Conservation (phyloP, 1,140 invertebrate genomes). For the Propsilocerus akamusi region DNA sequence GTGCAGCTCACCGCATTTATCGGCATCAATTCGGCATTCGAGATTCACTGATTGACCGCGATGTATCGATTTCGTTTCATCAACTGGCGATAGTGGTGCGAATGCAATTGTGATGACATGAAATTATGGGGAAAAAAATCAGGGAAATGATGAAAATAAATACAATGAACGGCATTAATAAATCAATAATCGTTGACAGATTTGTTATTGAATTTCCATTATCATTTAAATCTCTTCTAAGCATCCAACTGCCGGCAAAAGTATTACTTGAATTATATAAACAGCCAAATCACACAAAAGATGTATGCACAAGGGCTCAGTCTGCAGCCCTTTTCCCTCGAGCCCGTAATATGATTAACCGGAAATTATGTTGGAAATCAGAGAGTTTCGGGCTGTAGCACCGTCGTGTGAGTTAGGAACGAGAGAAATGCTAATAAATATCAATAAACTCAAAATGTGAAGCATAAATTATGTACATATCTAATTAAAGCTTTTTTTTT, state of each 20-base stretch:
- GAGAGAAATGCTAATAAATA: neutral
- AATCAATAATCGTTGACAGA: neutral
- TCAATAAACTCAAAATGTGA: neutral
- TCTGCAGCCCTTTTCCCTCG: no score
- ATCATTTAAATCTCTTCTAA: neutral
- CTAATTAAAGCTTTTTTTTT: neutral
- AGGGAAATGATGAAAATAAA: neutral
- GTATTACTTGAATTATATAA: no score
- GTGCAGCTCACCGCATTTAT: constrained; percentile 62
- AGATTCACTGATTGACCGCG: constrained; percentile 48
- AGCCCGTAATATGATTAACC: neutral
- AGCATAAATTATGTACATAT: neutral
- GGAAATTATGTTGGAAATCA: neutral
- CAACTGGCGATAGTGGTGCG: constrained; percentile 7
- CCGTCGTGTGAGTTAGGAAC: neutral
- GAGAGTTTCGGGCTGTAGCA: neutral
- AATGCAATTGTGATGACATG: no score
- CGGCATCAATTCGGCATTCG: constrained; percentile 54
- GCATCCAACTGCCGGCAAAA: no score
- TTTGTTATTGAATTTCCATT: neutral
- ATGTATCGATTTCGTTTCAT: constrained; percentile 18
- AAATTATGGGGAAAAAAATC: neutral
- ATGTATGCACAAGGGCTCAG: no score
- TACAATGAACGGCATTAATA: neutral
- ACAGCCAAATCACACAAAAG: no score